Evolutionary conservation across 2,888 invertebrate genomes (phyloP), one percentile per base, ranked within the genome.

Genomic region (Escarpia spicata): DNA sequence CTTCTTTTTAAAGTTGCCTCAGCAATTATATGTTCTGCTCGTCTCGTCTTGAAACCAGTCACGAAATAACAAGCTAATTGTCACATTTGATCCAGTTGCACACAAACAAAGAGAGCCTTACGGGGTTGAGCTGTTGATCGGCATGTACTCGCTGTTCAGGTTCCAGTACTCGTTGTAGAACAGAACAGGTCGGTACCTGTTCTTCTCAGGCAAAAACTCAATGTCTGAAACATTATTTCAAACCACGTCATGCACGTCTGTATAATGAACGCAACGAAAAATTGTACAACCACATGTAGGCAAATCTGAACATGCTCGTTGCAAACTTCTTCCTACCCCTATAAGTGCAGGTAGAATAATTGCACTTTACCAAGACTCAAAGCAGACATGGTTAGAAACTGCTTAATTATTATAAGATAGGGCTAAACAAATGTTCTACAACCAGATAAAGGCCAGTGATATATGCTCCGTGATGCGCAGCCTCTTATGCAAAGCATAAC

Each of bases 141-240:
- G 96, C 94, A 95, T 95, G 97, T 99, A 99, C 95, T 99, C 99
- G 93, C 98, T 97, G 96, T 98, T 98, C 97, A 99, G 98, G 96
- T 99, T 99, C 99, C 99, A 99, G 96, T 99, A 99, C 95, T 99
- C 99, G 97, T 99, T 99, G 93, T 98, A 97, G 96, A 98, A 99
- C 91, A 99, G 97, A 91, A 99, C 98, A 4, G 99, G 99, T 95
- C 98, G 98, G 96, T 99, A 99, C 90, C 98, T 97, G 95, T 98
- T 97, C 9, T 98, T 98, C 94, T 97, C 97, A n/a, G 98, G 98
- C 45, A 98, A 97, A 96, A 99, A 99, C 95, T 98, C 97, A 91
- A 99, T 98, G 96, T 98, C 97, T 97, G 95, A 75, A 75, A 75
- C 15, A 75, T 75, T 19, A 75, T 75, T 75, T n/a, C 2, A 75